These are phyloP conservation scores for Pseudoips prasinana DNA, from an alignment of 2,888 invertebrate genomes.

Conservation along the genomic window DNA sequence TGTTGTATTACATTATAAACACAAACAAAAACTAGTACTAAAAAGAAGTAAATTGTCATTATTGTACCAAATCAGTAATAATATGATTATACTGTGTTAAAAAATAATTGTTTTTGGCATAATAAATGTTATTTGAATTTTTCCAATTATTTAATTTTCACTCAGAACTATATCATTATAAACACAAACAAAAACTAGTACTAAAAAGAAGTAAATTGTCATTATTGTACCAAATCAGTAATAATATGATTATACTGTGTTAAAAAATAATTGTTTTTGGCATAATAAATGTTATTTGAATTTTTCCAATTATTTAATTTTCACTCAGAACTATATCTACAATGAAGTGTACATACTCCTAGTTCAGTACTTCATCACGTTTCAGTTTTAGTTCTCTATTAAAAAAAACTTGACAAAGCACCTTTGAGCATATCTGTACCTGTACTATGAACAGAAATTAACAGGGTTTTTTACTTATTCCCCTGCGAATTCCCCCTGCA, in stretches of 20 bases:
- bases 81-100: constrained; percentile 2
- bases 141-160: constrained; percentile 2
- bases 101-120: constrained; percentile 2
- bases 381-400: constrained; percentile 1
- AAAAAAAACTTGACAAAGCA: constrained; percentile 1
- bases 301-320: too few species aligned
- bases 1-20: constrained; percentile 1
- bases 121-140: constrained; percentile 3
- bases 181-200: too few species aligned
- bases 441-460: constrained; percentile 1
- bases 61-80: constrained; percentile 1
- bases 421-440: constrained; percentile 1
- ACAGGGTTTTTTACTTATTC: constrained; percentile 1
- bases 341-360: background rate
- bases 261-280: too few species aligned
- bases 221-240: too few species aligned
- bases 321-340: too few species aligned
- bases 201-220: too few species aligned
- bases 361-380: background rate
- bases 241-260: too few species aligned
- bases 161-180: too few species aligned
- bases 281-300: too few species aligned
- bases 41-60: constrained; percentile 3
- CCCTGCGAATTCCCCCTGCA: background rate
- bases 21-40: background rate